These are phyloP conservation scores for Eumerus sabulonum DNA, from an alignment of 2,888 invertebrate genomes.

Conservation along the genomic window DNA sequence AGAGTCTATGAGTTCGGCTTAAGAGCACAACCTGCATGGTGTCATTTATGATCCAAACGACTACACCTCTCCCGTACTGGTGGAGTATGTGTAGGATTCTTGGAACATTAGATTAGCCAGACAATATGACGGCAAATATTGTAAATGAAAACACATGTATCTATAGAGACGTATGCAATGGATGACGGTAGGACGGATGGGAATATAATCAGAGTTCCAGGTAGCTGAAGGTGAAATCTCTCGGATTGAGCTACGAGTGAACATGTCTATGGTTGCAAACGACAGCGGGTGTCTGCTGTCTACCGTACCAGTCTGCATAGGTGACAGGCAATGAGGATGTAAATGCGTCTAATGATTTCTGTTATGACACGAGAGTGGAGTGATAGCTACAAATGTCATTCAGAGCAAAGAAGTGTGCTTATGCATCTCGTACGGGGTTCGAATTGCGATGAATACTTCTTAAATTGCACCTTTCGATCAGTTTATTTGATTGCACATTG, in stretches of 20 bases:
- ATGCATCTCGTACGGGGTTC: too few relatives aligned
- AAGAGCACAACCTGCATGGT: constrained; percentile 38
- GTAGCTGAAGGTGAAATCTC: too few relatives aligned
- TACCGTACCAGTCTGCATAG: too few relatives aligned
- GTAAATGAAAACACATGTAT: constrained; percentile 32
- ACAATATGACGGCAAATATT: constrained; percentile 61
- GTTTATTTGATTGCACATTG: too few relatives aligned
- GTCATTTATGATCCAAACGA: constrained; percentile 18
- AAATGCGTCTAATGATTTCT: constrained; percentile 35
- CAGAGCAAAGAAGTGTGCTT: neutral
- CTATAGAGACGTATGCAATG: neutral
- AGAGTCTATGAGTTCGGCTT: constrained; percentile 25
- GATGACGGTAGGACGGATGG: constrained; percentile 1
- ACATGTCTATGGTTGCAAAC: constrained; percentile 2
- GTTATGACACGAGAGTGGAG: constrained; percentile 18
- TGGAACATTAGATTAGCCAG: constrained; percentile 59
- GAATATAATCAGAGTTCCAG: too few relatives aligned
- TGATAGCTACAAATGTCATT: constrained; percentile 19
- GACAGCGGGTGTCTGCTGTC: constrained; percentile 5
- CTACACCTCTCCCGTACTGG: too few relatives aligned
- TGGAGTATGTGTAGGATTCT: constrained; percentile 31
- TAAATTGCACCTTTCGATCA: too few relatives aligned
- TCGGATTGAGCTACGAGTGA: too few relatives aligned
- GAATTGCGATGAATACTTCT: too few relatives aligned
- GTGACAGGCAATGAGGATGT: constrained; percentile 42